Conservation (phyloP, 2,797 vertebrate species). For the Brachyrhaphis roseni region DNA sequence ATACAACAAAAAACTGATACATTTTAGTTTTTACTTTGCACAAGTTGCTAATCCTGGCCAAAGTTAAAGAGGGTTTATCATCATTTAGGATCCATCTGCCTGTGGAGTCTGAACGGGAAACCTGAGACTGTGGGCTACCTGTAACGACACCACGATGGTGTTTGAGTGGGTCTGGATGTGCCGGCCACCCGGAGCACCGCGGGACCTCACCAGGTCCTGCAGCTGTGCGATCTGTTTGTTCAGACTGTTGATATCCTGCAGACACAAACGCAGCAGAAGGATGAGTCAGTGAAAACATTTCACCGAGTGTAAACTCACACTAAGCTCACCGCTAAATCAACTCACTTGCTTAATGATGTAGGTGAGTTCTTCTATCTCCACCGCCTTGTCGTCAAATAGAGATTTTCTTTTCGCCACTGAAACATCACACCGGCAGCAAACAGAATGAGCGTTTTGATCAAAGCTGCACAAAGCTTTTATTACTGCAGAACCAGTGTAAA, state of each 20-base stretch:
- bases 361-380: slow-evolving; percentile 93
- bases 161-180: slow-evolving; percentile 93
- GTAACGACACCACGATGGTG: slow-evolving; percentile 92
- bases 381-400: slow-evolving; percentile 93
- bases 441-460: background rate
- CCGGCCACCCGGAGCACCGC: slow-evolving; percentile 85
- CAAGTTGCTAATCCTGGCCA: background rate
- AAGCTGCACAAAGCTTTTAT: background rate
- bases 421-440: slow-evolving; percentile 30
- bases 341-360: slow-evolving; percentile 96
- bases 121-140: slow-evolving; percentile 67
- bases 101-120: background rate
- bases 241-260: slow-evolving; percentile 92
- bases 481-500: background rate
- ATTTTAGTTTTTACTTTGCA: background rate
- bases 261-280: slow-evolving; percentile 15
- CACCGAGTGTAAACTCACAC: background rate
- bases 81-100: background rate
- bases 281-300: background rate
- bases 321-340: background rate
- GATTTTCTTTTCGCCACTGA: slow-evolving; percentile 95
- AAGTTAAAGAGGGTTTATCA: background rate
- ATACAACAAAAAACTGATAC: background rate
- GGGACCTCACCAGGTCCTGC: slow-evolving; percentile 88
- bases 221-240: slow-evolving; percentile 96